Evolutionary conservation across 2,113 vertebrate species (phyloP), one percentile per base, ranked within the genome.

Genomic region (Triplophysa tibetana): DNA sequence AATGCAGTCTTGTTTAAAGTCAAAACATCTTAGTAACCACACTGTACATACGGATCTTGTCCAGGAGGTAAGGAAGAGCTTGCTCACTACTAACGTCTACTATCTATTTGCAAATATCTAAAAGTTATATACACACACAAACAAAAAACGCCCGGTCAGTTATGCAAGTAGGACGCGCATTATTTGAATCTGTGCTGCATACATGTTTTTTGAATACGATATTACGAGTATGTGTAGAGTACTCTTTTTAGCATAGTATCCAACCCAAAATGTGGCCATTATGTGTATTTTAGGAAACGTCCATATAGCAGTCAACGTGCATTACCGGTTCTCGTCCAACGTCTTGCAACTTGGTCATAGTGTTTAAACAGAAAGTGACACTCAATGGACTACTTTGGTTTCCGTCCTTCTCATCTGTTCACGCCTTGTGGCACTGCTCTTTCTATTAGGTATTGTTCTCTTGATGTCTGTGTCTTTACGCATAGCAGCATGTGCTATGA

Each of bases 401-500:
- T 45, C 43, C 11, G 9, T 45, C 10, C 5, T 12, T 45, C 43
- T 87, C 89, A 79, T 87, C 84, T 85, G 86, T 90, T 89, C 87
- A 80, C 24, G 83, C 87, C 82, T 86, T n/a, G 69, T 79, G 78
- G 83, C 66, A 83, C 86, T 86, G 68, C 83, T 90, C 87, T 52
- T 52, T 86, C 83, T 92, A 88, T 90, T 89, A 74, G 58, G 85
- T 90, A 78, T 73, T 17, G 91, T 92, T 85, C 82, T 85, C 88
- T 88, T 85, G 86, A 88, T 93, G 83, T 90, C 83, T 85, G 77
- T 87, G 81, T 79, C 76, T 69, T 79, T 74, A 86, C 88, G 89
- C 89, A 91, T 92, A 92, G 91, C 90, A 92, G 91, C 91, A 92
- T 93, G 92, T 41, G 89, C 90, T 93, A 92, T 91, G 91, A 88